Conservation (phyloP, 1,140 invertebrate species). For the Palaemon carinicauda region DNA sequence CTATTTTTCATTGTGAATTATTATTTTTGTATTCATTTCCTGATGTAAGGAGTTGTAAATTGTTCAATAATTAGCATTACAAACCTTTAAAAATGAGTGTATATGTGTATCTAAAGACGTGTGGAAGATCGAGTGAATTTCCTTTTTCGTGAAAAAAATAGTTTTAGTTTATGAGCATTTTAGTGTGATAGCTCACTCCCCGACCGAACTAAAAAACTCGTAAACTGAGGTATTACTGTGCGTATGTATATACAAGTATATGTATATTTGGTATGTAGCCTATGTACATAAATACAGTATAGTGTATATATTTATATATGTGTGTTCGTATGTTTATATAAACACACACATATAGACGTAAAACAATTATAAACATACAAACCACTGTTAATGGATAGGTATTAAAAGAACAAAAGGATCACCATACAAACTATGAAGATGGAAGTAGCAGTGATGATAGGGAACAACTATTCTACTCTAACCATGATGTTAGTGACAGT, state of each 20-base stretch:
- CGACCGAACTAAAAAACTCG: no score
- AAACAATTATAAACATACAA: neutral
- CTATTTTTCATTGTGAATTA: no score
- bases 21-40: no score
- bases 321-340: neutral
- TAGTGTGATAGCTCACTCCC: no score
- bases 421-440: constrained; percentile 17
- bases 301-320: neutral
- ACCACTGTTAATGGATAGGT: neutral
- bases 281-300: constrained; percentile 7
- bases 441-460: constrained; percentile 16
- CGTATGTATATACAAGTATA: constrained; percentile 7
- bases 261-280: neutral
- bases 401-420: neutral
- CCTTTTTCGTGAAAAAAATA: no score
- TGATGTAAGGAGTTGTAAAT: no score
- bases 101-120: no score
- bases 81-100: no score
- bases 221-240: no score
- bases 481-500: constrained; percentile 23
- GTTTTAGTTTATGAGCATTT: no score
- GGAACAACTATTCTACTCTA: constrained; percentile 29
- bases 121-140: no score
- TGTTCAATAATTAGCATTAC: no score
- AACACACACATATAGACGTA: neutral